Percentiles rank a stretch among this genome's conserved stretches.
Evolutionary conservation across 1,140 invertebrate genomes (phyloP).

Genomic region (Reticulitermes speratus): DNA sequence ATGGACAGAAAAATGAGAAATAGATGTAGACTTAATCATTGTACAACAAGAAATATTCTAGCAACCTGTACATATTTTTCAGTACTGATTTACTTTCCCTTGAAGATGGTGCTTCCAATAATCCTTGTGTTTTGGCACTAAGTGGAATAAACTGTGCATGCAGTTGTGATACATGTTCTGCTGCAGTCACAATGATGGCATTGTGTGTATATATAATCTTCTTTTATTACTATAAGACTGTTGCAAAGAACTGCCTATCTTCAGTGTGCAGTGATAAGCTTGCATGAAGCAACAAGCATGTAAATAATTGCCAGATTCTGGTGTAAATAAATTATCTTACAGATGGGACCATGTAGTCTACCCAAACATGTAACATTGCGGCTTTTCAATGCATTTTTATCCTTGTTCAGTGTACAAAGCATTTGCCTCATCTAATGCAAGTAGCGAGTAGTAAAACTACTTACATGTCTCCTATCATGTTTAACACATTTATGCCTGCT

Average conservation of each 20-base stretch:
- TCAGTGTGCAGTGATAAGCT: not conserved
- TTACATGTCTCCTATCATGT: too few species aligned
- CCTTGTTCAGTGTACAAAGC: not conserved
- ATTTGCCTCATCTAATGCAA: too few species aligned
- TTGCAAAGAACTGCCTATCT: not conserved
- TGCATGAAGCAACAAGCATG: not conserved
- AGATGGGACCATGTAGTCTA: not conserved
- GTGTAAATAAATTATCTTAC: not conserved
- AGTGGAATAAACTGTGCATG: not conserved
- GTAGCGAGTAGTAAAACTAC: too few species aligned
- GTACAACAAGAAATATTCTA: not conserved
- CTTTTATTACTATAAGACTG: not conserved
- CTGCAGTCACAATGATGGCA: not conserved
- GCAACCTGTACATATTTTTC: not conserved
- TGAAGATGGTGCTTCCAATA: not conserved
- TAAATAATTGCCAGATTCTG: not conserved
- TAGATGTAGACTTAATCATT: not conserved
- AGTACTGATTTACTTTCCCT: not conserved
- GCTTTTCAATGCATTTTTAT: conserved; percentile 1
- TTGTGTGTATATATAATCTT: not conserved
- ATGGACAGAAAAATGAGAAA: not conserved
- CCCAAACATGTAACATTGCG: not conserved
- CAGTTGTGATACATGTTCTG: not conserved
- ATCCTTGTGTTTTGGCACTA: not conserved
- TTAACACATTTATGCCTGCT: too few species aligned